These are phyloP conservation scores for Drosophila ambigua DNA, from an alignment of 1,140 invertebrate species.

Conservation along the genomic window DNA sequence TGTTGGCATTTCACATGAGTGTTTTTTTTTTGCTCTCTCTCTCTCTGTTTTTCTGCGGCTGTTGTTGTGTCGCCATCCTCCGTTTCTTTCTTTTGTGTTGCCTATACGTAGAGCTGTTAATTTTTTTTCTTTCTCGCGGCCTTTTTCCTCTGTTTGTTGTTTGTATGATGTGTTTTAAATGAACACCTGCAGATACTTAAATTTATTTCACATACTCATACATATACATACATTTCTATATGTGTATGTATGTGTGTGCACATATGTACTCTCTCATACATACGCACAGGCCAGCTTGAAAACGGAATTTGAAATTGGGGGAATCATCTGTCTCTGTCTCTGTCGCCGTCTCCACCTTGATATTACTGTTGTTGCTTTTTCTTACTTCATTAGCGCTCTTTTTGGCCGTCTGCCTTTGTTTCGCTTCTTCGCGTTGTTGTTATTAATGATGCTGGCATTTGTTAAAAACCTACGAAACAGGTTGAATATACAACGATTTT, in stretches of 20 bases:
- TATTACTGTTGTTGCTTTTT: constrained; percentile 27
- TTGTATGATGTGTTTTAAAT: constrained; percentile 80
- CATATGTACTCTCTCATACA: constrained; percentile 26
- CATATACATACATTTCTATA: constrained; percentile 2
- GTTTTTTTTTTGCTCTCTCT: constrained; percentile 30
- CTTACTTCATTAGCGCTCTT: constrained; percentile 74
- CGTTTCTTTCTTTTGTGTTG: constrained; percentile 72
- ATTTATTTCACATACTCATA: constrained; percentile 68
- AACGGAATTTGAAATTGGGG: constrained; percentile 78
- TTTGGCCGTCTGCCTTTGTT: constrained; percentile 20
- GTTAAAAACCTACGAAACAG: constrained; percentile 41
- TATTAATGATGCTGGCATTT: constrained; percentile 70
- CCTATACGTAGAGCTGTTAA: constrained; percentile 70
- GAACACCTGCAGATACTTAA: constrained; percentile 83
- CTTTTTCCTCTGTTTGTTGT: constrained; percentile 66
- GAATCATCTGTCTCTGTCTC: constrained; percentile 67
- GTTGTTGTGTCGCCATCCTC: constrained; percentile 66
- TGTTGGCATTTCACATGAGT: constrained; percentile 68
- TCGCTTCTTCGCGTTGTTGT: constrained; percentile 33
- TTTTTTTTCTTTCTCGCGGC: constrained; percentile 56
- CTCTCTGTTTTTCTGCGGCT: constrained; percentile 46
- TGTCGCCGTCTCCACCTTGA: constrained; percentile 31
- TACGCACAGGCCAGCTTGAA: constrained; percentile 57
- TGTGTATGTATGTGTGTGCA: constrained; percentile 19
- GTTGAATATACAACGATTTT: constrained; percentile 25